A percentile compares a stretch with the other conserved stretches of the same genome.
These are phyloP conservation scores for Plagodis dolabraria DNA, from an alignment of 2,888 invertebrate genomes.

Conservation along the genomic window DNA sequence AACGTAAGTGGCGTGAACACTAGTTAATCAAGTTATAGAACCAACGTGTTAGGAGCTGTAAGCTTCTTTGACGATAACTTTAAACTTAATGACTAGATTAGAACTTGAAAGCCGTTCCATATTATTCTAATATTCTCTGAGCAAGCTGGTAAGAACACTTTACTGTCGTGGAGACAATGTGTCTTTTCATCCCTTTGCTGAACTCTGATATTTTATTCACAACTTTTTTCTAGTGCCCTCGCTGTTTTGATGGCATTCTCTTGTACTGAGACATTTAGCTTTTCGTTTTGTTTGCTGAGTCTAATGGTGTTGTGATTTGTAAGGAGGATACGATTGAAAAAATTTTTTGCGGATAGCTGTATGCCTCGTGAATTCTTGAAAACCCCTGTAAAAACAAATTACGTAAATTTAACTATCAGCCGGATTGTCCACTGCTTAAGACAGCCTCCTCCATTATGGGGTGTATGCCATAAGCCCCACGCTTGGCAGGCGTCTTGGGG, in stretches of 20 bases:
- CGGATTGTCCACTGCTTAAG: no score
- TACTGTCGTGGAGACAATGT: conserved; percentile 22
- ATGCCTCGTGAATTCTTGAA: not conserved
- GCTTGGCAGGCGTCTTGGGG: no score
- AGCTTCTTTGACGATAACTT: no score
- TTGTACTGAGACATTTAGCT: conserved; percentile 41
- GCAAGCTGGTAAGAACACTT: conserved; percentile 20
- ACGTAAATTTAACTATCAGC: no score
- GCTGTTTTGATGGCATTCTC: conserved; percentile 56
- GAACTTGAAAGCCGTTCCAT: no score
- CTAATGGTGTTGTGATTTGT: conserved; percentile 2
- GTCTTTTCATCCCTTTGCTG: conserved; percentile 23
- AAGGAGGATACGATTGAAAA: not conserved
- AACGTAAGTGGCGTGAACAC: no score
- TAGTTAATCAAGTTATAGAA: no score
- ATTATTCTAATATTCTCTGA: no score
- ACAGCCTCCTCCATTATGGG: no score
- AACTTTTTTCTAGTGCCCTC: conserved; percentile 43
- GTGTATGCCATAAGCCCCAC: no score
- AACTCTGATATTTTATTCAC: conserved; percentile 51
- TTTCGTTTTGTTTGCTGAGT: conserved; percentile 29
- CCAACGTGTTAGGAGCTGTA: no score
- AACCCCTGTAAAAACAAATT: not conserved
- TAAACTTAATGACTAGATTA: no score
- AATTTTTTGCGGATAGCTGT: not conserved